phyloP scores from a whole-genome alignment of 2,113 vertebrate genomes.

The Lampris megalopsis region DNA sequence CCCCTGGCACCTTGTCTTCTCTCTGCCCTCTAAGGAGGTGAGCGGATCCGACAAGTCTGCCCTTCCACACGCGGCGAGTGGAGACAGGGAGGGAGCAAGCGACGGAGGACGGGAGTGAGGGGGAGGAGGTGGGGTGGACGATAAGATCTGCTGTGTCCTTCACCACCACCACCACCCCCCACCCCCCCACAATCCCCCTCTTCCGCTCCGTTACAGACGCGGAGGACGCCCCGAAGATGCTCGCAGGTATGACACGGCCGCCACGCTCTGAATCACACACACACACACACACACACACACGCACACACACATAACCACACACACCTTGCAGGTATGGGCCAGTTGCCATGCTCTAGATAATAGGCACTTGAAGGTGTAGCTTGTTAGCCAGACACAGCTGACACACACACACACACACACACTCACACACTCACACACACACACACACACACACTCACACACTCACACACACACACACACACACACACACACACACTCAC shows the following conservation, averaged over 20 bases:
- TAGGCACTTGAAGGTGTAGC: conserved; percentile 67
- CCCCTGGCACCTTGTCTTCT: conserved; percentile 58
- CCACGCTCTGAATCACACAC: conserved; percentile 74
- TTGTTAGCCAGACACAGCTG: conserved; percentile 73
- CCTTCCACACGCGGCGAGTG: conserved; percentile 5
- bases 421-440: conserved; percentile 30
- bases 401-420: conserved; percentile 51
- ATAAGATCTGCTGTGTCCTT: conserved; percentile 58
- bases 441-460: conserved; percentile 22
- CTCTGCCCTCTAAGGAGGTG: conserved; percentile 61
- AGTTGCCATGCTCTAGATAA: conserved; percentile 77
- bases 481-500: background rate
- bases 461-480: conserved; percentile 11
- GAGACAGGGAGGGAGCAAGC: background rate
- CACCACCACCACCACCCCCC: too few species aligned
- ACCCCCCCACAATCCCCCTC: conserved; percentile 47
- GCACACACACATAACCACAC: conserved; percentile 36
- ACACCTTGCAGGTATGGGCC: conserved; percentile 76
- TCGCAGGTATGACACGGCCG: conserved; percentile 77
- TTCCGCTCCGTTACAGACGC: conserved; percentile 55
- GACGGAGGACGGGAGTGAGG: background rate
- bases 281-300: conserved; percentile 29
- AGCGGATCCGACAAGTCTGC: conserved; percentile 4
- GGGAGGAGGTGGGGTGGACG: conserved; percentile 27
- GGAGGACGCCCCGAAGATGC: conserved; percentile 63